A percentile compares a stretch with the other conserved stretches of the same genome.
Conservation (phyloP, 2,888 invertebrate genomes). For the Pseudococcus viburni region DNA sequence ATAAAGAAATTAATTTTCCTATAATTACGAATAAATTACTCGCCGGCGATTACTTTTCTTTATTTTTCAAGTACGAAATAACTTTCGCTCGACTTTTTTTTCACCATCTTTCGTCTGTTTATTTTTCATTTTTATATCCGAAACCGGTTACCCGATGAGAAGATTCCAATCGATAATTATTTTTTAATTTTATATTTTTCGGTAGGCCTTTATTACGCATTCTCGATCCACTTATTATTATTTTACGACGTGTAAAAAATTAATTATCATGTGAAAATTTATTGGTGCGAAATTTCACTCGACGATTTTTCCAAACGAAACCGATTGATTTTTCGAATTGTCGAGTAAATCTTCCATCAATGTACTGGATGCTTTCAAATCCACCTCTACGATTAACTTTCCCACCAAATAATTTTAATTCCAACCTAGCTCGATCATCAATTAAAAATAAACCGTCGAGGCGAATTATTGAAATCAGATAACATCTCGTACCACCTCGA, state of each 20-base stretch:
- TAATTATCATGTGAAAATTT: background rate
- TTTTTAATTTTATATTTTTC: background rate
- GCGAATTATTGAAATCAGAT: background rate
- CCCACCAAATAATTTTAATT: background rate
- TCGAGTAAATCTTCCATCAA: background rate
- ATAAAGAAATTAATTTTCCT: background rate
- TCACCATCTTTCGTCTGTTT: background rate
- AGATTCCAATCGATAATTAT: background rate
- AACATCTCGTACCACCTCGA: constrained; percentile 11
- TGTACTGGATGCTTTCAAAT: background rate
- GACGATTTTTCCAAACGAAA: background rate
- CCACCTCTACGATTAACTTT: background rate
- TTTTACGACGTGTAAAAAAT: background rate
- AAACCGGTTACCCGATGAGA: background rate
- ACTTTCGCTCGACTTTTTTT: constrained; percentile 20
- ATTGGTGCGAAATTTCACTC: background rate
- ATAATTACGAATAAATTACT: background rate
- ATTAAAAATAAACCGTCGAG: constrained; percentile 1
- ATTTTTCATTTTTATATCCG: background rate
- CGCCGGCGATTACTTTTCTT: background rate
- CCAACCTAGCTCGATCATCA: background rate
- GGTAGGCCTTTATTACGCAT: background rate
- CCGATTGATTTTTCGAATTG: background rate
- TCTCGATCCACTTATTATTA: background rate
- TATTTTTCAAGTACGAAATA: background rate